Evolutionary conservation across 2,113 vertebrate genomes (phyloP).

Genomic region (Lepisosteus osseus): DNA sequence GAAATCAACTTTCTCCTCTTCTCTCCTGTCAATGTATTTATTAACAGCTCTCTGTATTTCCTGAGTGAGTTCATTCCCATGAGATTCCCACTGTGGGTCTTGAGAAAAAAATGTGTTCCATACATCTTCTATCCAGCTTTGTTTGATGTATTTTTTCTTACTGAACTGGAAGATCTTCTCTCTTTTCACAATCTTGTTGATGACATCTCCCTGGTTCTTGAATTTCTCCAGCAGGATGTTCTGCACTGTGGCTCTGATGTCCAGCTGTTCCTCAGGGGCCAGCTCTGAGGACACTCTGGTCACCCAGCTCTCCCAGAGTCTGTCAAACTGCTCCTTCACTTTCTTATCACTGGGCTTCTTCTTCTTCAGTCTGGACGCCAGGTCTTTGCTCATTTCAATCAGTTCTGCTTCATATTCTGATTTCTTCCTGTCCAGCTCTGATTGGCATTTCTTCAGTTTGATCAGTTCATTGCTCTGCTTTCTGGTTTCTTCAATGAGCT

Average conservation of each 20-base stretch:
- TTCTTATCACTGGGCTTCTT: slow-evolving; percentile 21
- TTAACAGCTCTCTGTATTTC: not conserved
- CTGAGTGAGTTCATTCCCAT: not conserved
- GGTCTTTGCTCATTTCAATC: slow-evolving; percentile 24
- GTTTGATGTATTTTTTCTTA: fast-evolving
- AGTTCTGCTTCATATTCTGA: slow-evolving; percentile 30
- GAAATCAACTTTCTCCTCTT: too few species aligned
- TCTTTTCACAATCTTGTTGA: not conserved
- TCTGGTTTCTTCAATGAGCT: slow-evolving; percentile 30
- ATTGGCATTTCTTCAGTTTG: slow-evolving; percentile 26
- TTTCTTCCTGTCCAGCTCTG: slow-evolving; percentile 32
- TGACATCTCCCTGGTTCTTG: slow-evolving; percentile 9
- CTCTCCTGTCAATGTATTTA: slow-evolving; percentile 21
- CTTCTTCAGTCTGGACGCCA: slow-evolving; percentile 31
- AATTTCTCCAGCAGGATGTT: slow-evolving; percentile 34
- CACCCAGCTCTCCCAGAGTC: not conserved
- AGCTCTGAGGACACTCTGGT: not conserved
- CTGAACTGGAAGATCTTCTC: not conserved
- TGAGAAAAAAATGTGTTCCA: too few species aligned
- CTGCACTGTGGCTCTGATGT: slow-evolving; percentile 36
- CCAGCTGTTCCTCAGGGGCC: not conserved
- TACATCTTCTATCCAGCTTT: too few species aligned
- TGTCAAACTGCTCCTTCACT: slow-evolving; percentile 32
- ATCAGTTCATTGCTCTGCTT: slow-evolving; percentile 35
- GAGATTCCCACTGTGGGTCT: not conserved